phyloP scores from a whole-genome alignment of 2,888 invertebrate genomes.

The Tiliacea aurago region DNA sequence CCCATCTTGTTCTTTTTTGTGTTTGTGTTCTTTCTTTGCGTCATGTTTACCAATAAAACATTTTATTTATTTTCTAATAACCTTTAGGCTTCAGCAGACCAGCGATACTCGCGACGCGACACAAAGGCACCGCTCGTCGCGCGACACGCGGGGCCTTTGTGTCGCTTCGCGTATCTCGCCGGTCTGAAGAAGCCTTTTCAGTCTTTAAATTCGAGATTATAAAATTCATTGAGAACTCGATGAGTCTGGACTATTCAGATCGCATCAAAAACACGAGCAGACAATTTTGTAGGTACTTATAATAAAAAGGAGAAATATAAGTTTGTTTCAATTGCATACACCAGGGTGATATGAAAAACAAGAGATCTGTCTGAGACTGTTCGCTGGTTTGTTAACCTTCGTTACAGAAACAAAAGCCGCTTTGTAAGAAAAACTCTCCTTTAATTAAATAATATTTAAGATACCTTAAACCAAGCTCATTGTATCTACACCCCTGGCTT shows the following conservation, averaged over 20 bases:
- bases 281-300: no score
- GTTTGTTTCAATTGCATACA: slow-evolving; percentile 4
- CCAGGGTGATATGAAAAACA: slow-evolving; percentile 29
- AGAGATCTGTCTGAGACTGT: slow-evolving; percentile 41
- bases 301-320: no score
- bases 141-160: no score
- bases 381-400: slow-evolving; percentile 56
- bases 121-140: no score
- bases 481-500: slow-evolving; percentile 8
- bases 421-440: slow-evolving; percentile 60
- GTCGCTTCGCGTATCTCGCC: no score
- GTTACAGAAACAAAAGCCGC: slow-evolving; percentile 59
- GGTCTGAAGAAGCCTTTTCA: no score
- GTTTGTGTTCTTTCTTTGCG: no score
- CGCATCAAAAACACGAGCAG: slow-evolving; percentile 26
- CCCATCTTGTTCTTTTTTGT: no score
- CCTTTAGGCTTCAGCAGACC: no score
- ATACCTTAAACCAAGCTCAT: slow-evolving; percentile 14
- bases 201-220: slow-evolving; percentile 11
- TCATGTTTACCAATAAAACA: no score
- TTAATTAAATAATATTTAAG: slow-evolving; percentile 63
- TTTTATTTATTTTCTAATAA: no score
- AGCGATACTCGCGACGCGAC: no score
- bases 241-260: slow-evolving; percentile 13
- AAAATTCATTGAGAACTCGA: slow-evolving; percentile 13